Conservation (phyloP, 1,140 invertebrate species). For the Daktulosphaira vitifoliae region DNA sequence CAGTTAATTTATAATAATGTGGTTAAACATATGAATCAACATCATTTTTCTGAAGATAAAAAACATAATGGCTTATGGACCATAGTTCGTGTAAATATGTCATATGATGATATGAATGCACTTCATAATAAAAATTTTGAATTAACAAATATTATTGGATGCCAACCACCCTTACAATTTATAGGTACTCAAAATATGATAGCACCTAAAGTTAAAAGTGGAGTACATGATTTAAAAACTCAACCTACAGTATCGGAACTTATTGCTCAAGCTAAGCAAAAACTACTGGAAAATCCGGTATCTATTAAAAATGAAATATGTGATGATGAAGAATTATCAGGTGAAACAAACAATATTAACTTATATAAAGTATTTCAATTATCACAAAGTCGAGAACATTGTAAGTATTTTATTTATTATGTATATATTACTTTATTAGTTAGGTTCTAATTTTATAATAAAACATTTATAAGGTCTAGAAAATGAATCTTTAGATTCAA, state of each 20-base stretch:
- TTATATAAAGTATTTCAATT: too few relatives aligned
- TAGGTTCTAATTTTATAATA: too few relatives aligned
- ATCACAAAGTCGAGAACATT: too few relatives aligned
- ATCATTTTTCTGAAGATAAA: slow-evolving; percentile 17
- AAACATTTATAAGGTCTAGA: too few relatives aligned
- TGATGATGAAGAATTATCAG: background rate
- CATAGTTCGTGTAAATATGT: slow-evolving; percentile 8
- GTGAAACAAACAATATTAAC: too few relatives aligned
- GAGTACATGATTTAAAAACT: background rate
- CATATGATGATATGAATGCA: background rate
- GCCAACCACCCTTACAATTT: background rate
- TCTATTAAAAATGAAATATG: background rate
- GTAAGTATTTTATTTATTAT: too few relatives aligned
- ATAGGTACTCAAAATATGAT: background rate
- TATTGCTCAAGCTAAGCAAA: background rate
- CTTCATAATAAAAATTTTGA: background rate
- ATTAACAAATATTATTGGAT: background rate
- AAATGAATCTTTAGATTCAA: background rate
- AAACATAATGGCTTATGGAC: slow-evolving; percentile 11
- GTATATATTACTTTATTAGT: too few relatives aligned
- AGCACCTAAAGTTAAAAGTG: background rate
- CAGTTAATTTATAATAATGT: slow-evolving; percentile 11
- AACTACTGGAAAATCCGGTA: background rate
- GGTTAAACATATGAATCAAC: background rate
- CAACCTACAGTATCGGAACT: background rate